A percentile compares a stretch with the other conserved stretches of the same genome.
Conservation (phyloP, 2,113 vertebrate species). For the Meles meles region DNA sequence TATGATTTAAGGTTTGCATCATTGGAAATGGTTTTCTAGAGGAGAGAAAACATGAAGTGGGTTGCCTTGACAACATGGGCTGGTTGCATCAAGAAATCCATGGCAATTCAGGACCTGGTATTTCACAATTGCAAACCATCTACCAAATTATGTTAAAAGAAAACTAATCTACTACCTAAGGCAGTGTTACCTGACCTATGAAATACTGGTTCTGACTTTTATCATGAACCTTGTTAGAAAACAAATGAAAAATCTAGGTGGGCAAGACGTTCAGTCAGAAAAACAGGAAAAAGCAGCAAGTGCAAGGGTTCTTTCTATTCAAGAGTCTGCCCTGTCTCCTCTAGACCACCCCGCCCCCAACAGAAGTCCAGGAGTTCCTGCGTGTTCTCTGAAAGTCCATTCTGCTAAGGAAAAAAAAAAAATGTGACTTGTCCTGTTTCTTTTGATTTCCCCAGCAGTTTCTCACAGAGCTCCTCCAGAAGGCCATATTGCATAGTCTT, state of each 20-base stretch:
- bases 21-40: constrained; percentile 70
- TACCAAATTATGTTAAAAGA: constrained; percentile 69
- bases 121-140: constrained; percentile 53
- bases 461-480: constrained; percentile 25
- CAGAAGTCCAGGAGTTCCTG: background rate
- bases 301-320: background rate
- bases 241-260: constrained; percentile 40
- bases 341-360: rapidly evolving
- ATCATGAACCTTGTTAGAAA: constrained; percentile 56
- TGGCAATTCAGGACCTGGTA: constrained; percentile 23
- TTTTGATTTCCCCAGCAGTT: background rate
- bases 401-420: background rate
- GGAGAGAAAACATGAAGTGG: constrained; percentile 53
- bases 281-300: background rate
- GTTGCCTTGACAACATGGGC: constrained; percentile 81
- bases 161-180: constrained; percentile 60
- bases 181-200: constrained; percentile 50
- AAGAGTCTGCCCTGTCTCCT: background rate
- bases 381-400: background rate
- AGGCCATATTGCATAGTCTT: background rate
- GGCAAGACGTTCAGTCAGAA: background rate
- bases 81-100: constrained; percentile 68
- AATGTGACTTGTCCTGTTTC: background rate
- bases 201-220: constrained; percentile 60
- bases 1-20: constrained; percentile 60